These are phyloP conservation scores for Diarsia brunnea DNA, from an alignment of 2,888 invertebrate species.

Conservation along the genomic window DNA sequence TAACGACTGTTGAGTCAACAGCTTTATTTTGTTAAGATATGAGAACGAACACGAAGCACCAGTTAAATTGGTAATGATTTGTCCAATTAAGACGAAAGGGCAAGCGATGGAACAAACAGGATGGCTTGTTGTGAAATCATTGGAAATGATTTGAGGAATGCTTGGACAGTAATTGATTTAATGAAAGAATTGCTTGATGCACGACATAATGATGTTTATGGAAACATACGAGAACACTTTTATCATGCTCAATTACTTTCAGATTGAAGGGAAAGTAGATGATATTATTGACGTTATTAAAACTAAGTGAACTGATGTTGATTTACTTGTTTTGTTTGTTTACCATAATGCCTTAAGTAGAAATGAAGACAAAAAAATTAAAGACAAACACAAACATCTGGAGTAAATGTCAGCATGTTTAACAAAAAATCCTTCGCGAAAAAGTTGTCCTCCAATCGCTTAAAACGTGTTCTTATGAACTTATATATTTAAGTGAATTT, in stretches of 20 bases:
- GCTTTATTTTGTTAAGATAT: conserved; percentile 82
- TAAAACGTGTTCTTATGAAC: background rate
- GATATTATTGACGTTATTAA: background rate
- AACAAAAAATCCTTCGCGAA: background rate
- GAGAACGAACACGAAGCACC: conserved; percentile 69
- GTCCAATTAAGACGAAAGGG: conserved; percentile 85
- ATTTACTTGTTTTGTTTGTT: background rate
- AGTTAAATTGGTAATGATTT: conserved; percentile 85
- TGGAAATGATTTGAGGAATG: conserved; percentile 69
- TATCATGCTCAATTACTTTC: conserved; percentile 38
- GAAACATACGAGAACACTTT: conserved; percentile 42
- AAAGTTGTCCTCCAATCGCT: background rate
- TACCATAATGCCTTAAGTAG: background rate
- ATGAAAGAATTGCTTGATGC: conserved; percentile 63
- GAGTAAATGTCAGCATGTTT: background rate
- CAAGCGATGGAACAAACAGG: conserved; percentile 66
- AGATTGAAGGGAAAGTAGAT: conserved; percentile 10
- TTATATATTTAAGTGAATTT: conserved; percentile 8
- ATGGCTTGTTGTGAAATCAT: conserved; percentile 77
- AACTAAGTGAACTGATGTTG: background rate
- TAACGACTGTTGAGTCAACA: conserved; percentile 73
- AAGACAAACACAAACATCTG: background rate
- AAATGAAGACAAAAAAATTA: background rate
- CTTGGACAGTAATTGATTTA: conserved; percentile 62
- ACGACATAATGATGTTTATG: conserved; percentile 51